These are phyloP conservation scores for Microplitis deprimator DNA, from an alignment of 2,888 invertebrate species.

Conservation along the genomic window DNA sequence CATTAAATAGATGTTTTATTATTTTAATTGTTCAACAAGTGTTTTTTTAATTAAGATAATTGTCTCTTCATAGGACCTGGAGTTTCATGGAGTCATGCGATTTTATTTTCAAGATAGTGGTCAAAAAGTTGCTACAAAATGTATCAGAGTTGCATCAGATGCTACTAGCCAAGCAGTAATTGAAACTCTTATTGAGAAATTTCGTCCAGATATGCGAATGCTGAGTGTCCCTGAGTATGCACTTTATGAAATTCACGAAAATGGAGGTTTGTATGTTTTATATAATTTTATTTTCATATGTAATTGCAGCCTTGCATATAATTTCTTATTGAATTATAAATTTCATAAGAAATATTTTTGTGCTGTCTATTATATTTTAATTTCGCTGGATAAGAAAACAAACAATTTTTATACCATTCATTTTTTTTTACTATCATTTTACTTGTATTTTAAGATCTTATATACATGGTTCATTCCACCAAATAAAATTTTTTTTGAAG, in stretches of 20 bases:
- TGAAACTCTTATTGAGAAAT: constrained; percentile 97
- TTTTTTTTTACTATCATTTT: too few relatives aligned
- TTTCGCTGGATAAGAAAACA: too few relatives aligned
- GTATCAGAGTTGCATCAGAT: constrained; percentile 96
- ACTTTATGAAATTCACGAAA: constrained; percentile 82
- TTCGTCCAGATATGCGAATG: constrained; percentile 99
- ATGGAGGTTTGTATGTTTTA: constrained; percentile 74
- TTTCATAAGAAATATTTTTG: background rate
- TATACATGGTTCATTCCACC: too few relatives aligned
- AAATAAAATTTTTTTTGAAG: too few relatives aligned
- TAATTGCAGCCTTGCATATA: background rate
- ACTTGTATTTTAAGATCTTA: too few relatives aligned
- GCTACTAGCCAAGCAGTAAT: constrained; percentile 97
- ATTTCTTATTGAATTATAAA: constrained; percentile 1
- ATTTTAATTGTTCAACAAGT: background rate
- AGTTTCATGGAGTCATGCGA: constrained; percentile 99
- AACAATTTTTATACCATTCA: too few relatives aligned
- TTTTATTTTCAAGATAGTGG: constrained; percentile 99
- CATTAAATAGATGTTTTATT: background rate
- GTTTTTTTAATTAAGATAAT: background rate
- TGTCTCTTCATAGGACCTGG: constrained; percentile 82
- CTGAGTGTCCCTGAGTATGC: constrained; percentile 78
- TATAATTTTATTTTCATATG: background rate
- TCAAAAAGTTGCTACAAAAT: constrained; percentile 98
- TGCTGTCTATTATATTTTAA: too few relatives aligned